Evolutionary conservation across 2,113 vertebrate genomes (phyloP), one percentile per base, ranked within the genome.

Genomic region (Agapornis roseicollis): DNA sequence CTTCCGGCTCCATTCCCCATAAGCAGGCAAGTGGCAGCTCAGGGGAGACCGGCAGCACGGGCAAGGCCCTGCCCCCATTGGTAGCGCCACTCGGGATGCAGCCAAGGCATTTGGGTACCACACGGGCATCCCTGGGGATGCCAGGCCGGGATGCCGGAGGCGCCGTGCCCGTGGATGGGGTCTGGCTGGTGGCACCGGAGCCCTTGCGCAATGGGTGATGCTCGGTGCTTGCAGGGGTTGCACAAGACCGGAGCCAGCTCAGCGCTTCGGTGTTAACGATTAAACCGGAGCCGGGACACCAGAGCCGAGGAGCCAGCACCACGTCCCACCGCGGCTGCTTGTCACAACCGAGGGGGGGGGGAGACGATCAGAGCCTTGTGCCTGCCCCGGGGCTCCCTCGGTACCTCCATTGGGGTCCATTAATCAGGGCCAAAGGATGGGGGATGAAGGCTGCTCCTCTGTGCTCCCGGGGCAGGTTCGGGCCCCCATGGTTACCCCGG

Each of bases 241-340:
- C 93, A 55, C 80, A 94, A 97, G 69, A 19, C 3, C 46, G n/a
- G 19, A 7, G 78, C 89, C 95, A 50, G 80, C 64, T 94, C 95
- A 49, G 95, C 80, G 33, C 56, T 91, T 33, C 14, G n/a, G 69
- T 65, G 96, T 96, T 97, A 97, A 96, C 78, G 23, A 96, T 97
- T 97, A 97, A 97, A 88, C 95, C 70, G 1, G 78, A 88, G 63
- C 33, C 7, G 53, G 81, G 66, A 31, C 55, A 56, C 31, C 55
- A 22, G 33, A 56, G 33, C 55, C 13, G 12, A 56, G 20, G 55
- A 56, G 33, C 55, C 55, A n/a, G 12, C 55, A 22, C 8, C 12
- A 6, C 19, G 9, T n/a, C 33, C 20, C 55, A n/a, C 20, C 33
- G 23, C 9, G 33, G 55, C 41, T 31, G 66, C 49, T 13, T 13